Evolutionary conservation across 2,113 vertebrate genomes (phyloP).

Genomic region (Macrotis lagotis): DNA sequence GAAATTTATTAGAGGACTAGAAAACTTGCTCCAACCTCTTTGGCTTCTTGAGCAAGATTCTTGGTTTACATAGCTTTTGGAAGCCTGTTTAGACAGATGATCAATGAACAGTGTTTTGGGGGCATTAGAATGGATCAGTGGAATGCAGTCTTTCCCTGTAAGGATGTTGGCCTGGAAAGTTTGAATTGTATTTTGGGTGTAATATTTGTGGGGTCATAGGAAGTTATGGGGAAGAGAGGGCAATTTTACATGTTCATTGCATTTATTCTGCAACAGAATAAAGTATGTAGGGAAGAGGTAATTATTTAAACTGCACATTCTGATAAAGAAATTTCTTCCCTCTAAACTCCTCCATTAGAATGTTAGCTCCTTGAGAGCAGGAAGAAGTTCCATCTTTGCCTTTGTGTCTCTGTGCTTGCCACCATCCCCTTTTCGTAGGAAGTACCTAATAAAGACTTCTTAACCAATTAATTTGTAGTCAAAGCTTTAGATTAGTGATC

Average conservation of each 20-base stretch:
- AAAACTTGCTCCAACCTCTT: background rate
- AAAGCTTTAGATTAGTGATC: background rate
- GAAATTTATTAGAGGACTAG: background rate
- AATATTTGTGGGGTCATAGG: background rate
- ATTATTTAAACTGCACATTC: background rate
- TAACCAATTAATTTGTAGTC: background rate
- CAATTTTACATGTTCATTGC: background rate
- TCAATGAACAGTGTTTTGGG: background rate
- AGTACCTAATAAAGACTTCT: background rate
- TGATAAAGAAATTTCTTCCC: background rate
- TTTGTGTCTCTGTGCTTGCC: background rate
- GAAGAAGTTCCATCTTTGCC: background rate
- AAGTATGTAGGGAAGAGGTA: background rate
- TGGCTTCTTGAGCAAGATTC: background rate
- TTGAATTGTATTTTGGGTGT: background rate
- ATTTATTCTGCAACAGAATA: background rate
- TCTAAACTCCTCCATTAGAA: background rate
- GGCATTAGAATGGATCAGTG: background rate
- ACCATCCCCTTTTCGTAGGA: background rate
- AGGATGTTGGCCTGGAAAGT: background rate
- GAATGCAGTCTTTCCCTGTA: too few species aligned
- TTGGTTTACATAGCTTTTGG: background rate
- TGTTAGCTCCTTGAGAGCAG: background rate
- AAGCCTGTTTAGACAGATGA: background rate
- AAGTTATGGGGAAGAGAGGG: background rate